A percentile compares a stretch with the other conserved stretches of the same genome.
Evolutionary conservation across 1,140 invertebrate genomes (phyloP).

Genomic region (Panagrolaimus sp.): DNA sequence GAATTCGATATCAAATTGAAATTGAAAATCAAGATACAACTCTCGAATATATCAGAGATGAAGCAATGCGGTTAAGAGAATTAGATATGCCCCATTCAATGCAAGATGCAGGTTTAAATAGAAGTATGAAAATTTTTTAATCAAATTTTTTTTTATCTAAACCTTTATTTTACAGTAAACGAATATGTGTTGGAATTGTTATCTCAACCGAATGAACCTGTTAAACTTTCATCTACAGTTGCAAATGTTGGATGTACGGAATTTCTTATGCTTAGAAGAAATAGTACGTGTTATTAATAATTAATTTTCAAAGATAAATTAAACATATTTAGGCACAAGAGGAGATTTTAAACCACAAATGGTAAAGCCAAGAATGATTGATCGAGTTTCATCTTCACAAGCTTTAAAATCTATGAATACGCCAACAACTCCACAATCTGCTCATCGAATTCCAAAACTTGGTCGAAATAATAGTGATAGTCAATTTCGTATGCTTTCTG

Average conservation of each 20-base stretch:
- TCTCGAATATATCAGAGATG: neutral
- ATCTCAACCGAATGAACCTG: neutral
- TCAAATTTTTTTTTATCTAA: neutral
- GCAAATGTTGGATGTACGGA: neutral
- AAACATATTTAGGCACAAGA: neutral
- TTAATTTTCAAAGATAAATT: no score
- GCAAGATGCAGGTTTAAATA: neutral
- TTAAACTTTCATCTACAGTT: neutral
- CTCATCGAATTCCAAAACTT: no score
- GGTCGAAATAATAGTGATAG: no score
- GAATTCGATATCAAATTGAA: neutral
- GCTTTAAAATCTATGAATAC: no score
- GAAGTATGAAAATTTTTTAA: neutral
- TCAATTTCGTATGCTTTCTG: no score
- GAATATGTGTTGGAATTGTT: neutral
- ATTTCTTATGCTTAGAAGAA: neutral
- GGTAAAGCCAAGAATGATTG: neutral
- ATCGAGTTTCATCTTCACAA: neutral
- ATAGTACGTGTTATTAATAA: neutral
- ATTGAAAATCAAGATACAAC: neutral
- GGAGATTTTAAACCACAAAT: conserved; percentile 5
- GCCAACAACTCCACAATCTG: no score
- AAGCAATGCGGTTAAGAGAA: neutral
- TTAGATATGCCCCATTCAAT: neutral
- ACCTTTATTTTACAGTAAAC: neutral